These are phyloP conservation scores for Dunckerocampus dactyliophorus DNA, from an alignment of 2,113 vertebrate species.

Conservation along the genomic window DNA sequence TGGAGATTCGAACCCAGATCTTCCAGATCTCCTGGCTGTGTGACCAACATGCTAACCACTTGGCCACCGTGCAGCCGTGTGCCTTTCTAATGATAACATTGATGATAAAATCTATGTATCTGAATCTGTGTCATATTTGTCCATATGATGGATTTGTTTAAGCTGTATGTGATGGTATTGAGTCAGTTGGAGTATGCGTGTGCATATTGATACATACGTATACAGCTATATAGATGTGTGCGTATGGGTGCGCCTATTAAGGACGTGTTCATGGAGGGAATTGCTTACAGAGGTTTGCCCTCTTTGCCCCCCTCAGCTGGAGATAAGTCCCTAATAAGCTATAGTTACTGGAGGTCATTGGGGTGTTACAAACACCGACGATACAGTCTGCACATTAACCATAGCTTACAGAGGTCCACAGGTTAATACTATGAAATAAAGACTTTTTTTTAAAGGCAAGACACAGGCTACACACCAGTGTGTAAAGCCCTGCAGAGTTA, in stretches of 20 bases:
- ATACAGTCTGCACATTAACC: constrained; percentile 57
- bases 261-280: constrained; percentile 14
- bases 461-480: constrained; percentile 37
- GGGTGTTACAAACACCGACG: constrained; percentile 23
- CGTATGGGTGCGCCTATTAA: background rate
- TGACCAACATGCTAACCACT: no score
- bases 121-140: no score
- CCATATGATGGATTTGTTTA: background rate
- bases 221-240: background rate
- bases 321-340: constrained; percentile 53
- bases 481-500: constrained; percentile 36
- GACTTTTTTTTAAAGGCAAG: constrained; percentile 38
- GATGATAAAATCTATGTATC: no score
- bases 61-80: no score
- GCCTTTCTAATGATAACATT: no score
- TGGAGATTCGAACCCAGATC: no score
- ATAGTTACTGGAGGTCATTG: constrained; percentile 43
- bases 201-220: background rate
- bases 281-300: constrained; percentile 16
- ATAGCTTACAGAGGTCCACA: constrained; percentile 51
- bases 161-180: no score
- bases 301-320: constrained; percentile 33
- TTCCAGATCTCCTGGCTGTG: no score
- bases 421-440: constrained; percentile 63
- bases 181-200: background rate